A percentile compares a stretch with the other conserved stretches of the same genome.
Conservation (phyloP, 2,888 invertebrate genomes). For the Calliopum simillimum region DNA sequence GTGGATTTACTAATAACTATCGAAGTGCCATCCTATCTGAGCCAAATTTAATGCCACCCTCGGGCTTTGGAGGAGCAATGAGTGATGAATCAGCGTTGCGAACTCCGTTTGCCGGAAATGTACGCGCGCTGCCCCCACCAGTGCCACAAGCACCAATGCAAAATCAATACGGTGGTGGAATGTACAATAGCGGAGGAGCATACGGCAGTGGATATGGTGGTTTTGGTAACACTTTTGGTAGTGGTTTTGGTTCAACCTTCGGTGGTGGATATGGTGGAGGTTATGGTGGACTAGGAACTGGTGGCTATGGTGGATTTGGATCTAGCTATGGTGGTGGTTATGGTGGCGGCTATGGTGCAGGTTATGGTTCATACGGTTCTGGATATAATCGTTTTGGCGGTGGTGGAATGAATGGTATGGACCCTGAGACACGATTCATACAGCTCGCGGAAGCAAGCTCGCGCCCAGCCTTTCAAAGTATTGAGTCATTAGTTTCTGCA, state of each 20-base stretch:
- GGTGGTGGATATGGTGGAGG: conserved; percentile 36
- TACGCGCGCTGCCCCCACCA: conserved; percentile 55
- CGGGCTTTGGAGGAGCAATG: conserved; percentile 20
- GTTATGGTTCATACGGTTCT: conserved; percentile 60
- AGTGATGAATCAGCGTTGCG: conserved; percentile 49
- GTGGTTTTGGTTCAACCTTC: conserved; percentile 50
- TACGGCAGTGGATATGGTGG: conserved; percentile 53
- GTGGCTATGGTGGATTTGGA: conserved; percentile 37
- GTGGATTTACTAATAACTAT: conserved; percentile 50
- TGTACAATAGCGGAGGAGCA: conserved; percentile 38
- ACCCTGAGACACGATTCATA: conserved; percentile 74
- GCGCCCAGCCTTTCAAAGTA: conserved; percentile 92
- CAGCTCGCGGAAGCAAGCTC: conserved; percentile 93
- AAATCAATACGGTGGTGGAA: conserved; percentile 36
- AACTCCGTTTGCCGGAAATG: conserved; percentile 60
- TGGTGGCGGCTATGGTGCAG: conserved; percentile 48
- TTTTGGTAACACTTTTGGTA: conserved; percentile 47
- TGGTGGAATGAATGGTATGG: conserved; percentile 55
- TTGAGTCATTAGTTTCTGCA: conserved; percentile 91
- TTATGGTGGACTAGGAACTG: conserved; percentile 43
- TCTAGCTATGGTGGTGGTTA: conserved; percentile 52
- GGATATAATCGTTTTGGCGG: conserved; percentile 61
- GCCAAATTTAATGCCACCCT: conserved; percentile 53
- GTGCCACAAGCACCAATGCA: conserved; percentile 50
- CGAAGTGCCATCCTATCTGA: conserved; percentile 60